Percentiles rank a stretch among this genome's conserved stretches.
Evolutionary conservation across 2,888 invertebrate genomes (phyloP).

Genomic region (Creontiades dilutus): DNA sequence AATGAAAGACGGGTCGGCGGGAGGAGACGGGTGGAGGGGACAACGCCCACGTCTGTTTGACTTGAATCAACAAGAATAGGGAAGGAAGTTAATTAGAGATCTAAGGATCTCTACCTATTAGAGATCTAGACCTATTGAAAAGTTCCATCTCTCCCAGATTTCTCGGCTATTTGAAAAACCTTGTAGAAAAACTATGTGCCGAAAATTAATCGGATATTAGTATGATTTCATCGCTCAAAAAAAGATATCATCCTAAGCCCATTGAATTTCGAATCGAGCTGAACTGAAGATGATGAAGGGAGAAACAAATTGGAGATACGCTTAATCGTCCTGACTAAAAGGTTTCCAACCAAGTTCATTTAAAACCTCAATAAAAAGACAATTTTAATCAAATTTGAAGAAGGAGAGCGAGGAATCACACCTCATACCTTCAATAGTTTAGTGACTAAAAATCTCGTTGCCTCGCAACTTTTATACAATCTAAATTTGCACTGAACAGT

Average conservation of each 20-base stretch:
- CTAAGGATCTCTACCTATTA: no score
- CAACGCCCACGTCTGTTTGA: background rate
- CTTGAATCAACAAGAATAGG: background rate
- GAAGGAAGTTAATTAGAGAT: constrained; percentile 12
- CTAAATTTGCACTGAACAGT: no score
- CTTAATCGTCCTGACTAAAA: no score
- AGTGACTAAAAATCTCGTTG: no score
- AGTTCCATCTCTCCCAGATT: background rate
- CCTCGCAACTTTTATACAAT: no score
- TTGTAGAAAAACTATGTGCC: background rate
- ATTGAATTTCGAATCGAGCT: background rate
- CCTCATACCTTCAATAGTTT: no score
- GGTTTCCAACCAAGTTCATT: no score
- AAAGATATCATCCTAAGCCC: background rate
- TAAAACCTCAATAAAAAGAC: no score
- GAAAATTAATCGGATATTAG: background rate
- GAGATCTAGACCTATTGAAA: background rate
- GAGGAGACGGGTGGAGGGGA: background rate
- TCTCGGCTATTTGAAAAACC: background rate
- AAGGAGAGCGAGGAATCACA: no score
- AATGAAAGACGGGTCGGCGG: background rate
- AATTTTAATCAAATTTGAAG: no score
- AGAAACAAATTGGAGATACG: no score
- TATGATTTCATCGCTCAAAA: background rate
- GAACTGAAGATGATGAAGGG: background rate